Evolutionary conservation across 2,113 vertebrate genomes (phyloP), one percentile per base, ranked within the genome.

Genomic region (Pollimyrus isidori): DNA sequence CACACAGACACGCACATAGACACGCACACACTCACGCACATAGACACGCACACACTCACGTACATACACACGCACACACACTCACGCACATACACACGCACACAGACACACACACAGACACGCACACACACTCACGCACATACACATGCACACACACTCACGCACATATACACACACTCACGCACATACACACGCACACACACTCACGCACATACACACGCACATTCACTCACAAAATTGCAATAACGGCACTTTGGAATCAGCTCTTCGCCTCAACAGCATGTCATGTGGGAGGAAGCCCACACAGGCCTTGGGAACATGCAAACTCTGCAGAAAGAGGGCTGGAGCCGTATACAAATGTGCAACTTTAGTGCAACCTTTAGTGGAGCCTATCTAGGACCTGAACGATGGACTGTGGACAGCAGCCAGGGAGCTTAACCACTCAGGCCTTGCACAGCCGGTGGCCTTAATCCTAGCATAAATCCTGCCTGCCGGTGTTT

Each of bases 301-400:
- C 30, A 80, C 30, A 42, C 73, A 42, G 35, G 13, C 35, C 42
- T 6, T 80, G 73, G 35, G 73, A 42, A 80, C 73, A 80, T 80
- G 73, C 73, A 80, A 80, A 80, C 73, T 80, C 30, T 46, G 89
- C 53, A 80, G 23, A 52, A 89, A 88, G 53, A 82, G 26, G 9
- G 23, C 39, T 48, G 88, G 5, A 17, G 62, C 62, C n/a, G 9
- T 13, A 88, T 88, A 50, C 13, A 69, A 46, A 58, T 17, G 23
- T 84, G 6, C 85, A 65, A 46, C 21, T 45, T n/a, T 45, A 65
- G 83, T 30, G 48, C 45, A 42, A 15, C 83, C 17, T 39, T 58
- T 45, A 49, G 3, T 48, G 82, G 7, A 85, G 73, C 30, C 82
- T 50, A 86, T 69, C 89, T 1, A 30, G 76, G 49, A 86, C 13